These are phyloP conservation scores for Thecophora atra DNA, from an alignment of 2,888 invertebrate species.

Conservation along the genomic window DNA sequence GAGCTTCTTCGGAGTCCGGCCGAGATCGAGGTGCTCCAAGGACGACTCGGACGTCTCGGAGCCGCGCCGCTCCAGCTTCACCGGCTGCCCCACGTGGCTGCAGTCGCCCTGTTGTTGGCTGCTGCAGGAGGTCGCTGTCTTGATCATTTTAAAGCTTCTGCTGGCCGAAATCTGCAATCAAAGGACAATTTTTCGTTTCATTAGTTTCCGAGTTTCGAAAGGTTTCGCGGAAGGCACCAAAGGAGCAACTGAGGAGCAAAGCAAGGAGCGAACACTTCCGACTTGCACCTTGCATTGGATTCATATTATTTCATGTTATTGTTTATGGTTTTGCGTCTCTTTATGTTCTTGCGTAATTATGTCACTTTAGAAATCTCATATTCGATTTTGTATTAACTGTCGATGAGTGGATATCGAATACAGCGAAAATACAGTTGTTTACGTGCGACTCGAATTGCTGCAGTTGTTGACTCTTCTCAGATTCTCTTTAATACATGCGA, in stretches of 20 bases:
- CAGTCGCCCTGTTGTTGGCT: slow-evolving; percentile 33
- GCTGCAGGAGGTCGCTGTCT: slow-evolving; percentile 23
- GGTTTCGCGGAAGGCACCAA: too few relatives aligned
- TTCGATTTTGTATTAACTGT: too few relatives aligned
- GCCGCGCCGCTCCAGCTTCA: slow-evolving; percentile 62
- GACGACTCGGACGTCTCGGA: slow-evolving; percentile 66
- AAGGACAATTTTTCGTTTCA: too few relatives aligned
- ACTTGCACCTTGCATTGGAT: too few relatives aligned
- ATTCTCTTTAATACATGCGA: neutral
- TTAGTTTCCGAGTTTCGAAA: too few relatives aligned
- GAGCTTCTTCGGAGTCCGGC: slow-evolving; percentile 61
- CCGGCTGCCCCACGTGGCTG: slow-evolving; percentile 29
- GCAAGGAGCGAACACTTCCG: too few relatives aligned
- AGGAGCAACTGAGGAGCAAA: too few relatives aligned
- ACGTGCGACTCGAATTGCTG: neutral
- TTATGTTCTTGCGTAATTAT: too few relatives aligned
- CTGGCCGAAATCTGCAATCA: neutral
- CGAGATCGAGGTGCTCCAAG: slow-evolving; percentile 64
- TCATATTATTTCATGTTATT: too few relatives aligned
- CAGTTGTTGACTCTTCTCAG: slow-evolving; percentile 1
- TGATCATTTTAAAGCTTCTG: slow-evolving; percentile 23
- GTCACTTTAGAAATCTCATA: too few relatives aligned
- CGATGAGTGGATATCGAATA: neutral
- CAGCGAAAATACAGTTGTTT: slow-evolving; percentile 4
- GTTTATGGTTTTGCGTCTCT: too few relatives aligned